Base-by-base conservation (phyloP, 2,797 vertebrate genomes). In the Sebastes diaconus region DNA sequence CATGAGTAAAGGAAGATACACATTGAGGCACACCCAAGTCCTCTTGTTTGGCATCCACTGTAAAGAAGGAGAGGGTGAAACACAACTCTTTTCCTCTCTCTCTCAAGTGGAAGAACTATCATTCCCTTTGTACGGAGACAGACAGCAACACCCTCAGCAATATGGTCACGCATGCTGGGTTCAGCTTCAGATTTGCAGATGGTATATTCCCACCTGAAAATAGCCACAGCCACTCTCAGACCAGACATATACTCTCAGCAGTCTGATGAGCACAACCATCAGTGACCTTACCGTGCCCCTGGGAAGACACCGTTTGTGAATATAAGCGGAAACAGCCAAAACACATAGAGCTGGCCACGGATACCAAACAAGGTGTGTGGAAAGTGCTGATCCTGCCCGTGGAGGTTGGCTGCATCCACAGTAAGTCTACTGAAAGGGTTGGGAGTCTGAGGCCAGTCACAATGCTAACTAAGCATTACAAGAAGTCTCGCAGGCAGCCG, bases 251-350 rank as follows among this genome's bases (percentile, higher is more conserved):
- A 50, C 42, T 50, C 42, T 42, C 42, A 50, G 0, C 42, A 50
- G 42, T 50, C 18, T 0, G 0, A 50, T 20, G 42, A 20, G 18
- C 42, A 50, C 42, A 50, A 50, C 42, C 42, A 50, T 50, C 42
- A 18, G 0, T 50, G 0, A 50, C 0, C 42, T 50, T 2, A 50
- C 42, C 0, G 42, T 20, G 5, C 5, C 42, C 42, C 0, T 50
- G 7, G 16, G 42, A 50, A 50, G 42, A 50, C 1, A 0, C 16
- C 42, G 18, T 50, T 50, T 50, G 1, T 50, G 16, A 20, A 50
- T 50, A 20, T 20, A 0, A 18, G 42, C 16, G 18, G 16, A 50
- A 50, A 50, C 42, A 4, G 18, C 3, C 42, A 50, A 18, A 50
- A 0, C 4, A 50, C 42, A 50, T 1, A 50, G 7, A 50, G 42